These are phyloP conservation scores for Margaritifera margaritifera DNA, from an alignment of 2,888 invertebrate genomes.

Conservation along the genomic window DNA sequence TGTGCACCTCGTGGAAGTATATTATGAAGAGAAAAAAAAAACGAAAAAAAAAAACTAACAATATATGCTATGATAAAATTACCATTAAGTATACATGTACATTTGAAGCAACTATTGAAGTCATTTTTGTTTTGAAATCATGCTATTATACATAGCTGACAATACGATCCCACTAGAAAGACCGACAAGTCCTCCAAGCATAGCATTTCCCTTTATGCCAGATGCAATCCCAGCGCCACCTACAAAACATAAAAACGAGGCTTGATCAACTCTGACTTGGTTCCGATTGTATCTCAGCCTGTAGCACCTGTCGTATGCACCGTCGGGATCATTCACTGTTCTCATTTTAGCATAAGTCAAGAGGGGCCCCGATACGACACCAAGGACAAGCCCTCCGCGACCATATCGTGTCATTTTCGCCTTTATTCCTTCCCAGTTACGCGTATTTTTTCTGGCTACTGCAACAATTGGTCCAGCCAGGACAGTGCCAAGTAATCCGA, in stretches of 20 bases:
- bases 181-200: conserved; percentile 39
- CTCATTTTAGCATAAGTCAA: conserved; percentile 26
- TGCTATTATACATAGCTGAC: conserved; percentile 15
- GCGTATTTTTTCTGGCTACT: conserved; percentile 24
- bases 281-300: conserved; percentile 29
- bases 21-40: too few relatives aligned
- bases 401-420: conserved; percentile 27
- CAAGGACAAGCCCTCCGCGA: conserved; percentile 28
- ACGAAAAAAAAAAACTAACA: too few relatives aligned
- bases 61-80: too few relatives aligned
- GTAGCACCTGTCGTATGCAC: conserved; percentile 35
- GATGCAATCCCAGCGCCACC: conserved; percentile 23
- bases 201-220: conserved; percentile 15
- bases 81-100: too few relatives aligned
- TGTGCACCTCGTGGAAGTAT: too few relatives aligned
- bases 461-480: conserved; percentile 34
- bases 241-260: conserved; percentile 22
- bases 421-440: conserved; percentile 28
- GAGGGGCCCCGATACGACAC: conserved; percentile 24
- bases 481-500: conserved; percentile 31
- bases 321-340: conserved; percentile 13
- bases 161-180: conserved; percentile 31
- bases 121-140: conserved; percentile 2
- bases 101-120: too few relatives aligned
- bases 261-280: conserved; percentile 35